These are phyloP conservation scores for Sinhomidia bicolor DNA, from an alignment of 2,888 invertebrate species.

Conservation along the genomic window DNA sequence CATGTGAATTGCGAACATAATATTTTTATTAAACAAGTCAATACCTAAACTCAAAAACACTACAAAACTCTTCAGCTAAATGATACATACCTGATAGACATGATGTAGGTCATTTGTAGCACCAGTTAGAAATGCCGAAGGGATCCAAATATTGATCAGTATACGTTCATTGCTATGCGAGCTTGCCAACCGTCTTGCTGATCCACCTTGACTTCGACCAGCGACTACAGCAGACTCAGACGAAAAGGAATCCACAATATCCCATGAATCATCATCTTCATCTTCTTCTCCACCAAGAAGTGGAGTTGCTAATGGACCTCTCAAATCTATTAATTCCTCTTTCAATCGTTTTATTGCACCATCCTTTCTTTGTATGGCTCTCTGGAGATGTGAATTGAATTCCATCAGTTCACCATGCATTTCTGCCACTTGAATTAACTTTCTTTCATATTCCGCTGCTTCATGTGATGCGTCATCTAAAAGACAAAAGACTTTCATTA, in stretches of 20 bases:
- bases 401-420: slow-evolving; percentile 98
- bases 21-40: too few relatives aligned
- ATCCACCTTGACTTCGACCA: slow-evolving; percentile 81
- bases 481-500: slow-evolving; percentile 2
- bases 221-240: slow-evolving; percentile 82
- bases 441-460: slow-evolving; percentile 90
- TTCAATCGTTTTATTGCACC: slow-evolving; percentile 84
- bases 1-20: too few relatives aligned
- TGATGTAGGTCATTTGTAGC: slow-evolving; percentile 90
- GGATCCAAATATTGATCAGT: slow-evolving; percentile 92
- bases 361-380: slow-evolving; percentile 86
- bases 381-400: slow-evolving; percentile 92
- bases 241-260: slow-evolving; percentile 82
- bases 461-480: slow-evolving; percentile 83
- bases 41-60: too few relatives aligned
- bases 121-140: slow-evolving; percentile 91
- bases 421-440: slow-evolving; percentile 95
- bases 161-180: slow-evolving; percentile 81
- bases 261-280: slow-evolving; percentile 76
- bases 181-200: slow-evolving; percentile 77
- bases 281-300: slow-evolving; percentile 80
- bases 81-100: slow-evolving; percentile 94
- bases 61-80: too few relatives aligned
- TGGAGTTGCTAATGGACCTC: slow-evolving; percentile 84
- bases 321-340: slow-evolving; percentile 86